These are phyloP conservation scores for Agapornis roseicollis DNA, from an alignment of 2,113 vertebrate genomes.

Conservation along the genomic window DNA sequence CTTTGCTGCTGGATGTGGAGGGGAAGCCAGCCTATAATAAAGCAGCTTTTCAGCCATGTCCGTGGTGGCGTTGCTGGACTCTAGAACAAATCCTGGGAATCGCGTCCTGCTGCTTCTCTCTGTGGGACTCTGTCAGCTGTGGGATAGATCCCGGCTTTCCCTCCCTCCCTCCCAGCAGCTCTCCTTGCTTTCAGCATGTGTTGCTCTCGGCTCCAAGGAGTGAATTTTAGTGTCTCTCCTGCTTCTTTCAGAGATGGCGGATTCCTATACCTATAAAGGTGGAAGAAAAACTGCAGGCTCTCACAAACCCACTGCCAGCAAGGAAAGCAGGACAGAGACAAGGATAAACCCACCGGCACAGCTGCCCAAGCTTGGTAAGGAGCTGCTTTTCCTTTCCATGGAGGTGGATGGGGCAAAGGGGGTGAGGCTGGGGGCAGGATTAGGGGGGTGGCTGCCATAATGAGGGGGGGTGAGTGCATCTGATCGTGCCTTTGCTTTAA, in stretches of 20 bases:
- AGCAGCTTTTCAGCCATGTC: constrained; percentile 14
- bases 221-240: constrained; percentile 5
- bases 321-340: constrained; percentile 78
- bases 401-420: not conserved
- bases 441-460: not conserved
- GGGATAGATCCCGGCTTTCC: not conserved
- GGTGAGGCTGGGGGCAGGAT: not conserved
- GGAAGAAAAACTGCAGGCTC: constrained; percentile 82
- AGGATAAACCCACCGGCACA: constrained; percentile 72
- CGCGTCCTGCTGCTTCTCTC: not conserved
- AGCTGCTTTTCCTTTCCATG: not conserved
- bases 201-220: not conserved
- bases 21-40: not conserved
- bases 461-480: rapidly evolving
- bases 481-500: rapidly evolving
- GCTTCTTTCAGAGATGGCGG: constrained; percentile 85
- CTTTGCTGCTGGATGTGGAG: not conserved
- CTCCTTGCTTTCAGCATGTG: not conserved
- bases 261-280: constrained; percentile 82
- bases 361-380: constrained; percentile 85
- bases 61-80: not conserved
- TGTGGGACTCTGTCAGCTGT: not conserved
- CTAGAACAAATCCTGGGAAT: not conserved
- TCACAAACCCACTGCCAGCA: constrained; percentile 78
- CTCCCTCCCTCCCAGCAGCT: constrained; percentile 20